A percentile compares a stretch with the other conserved stretches of the same genome.
Conservation (phyloP, 2,797 vertebrate species). For the Clamator glandarius region DNA sequence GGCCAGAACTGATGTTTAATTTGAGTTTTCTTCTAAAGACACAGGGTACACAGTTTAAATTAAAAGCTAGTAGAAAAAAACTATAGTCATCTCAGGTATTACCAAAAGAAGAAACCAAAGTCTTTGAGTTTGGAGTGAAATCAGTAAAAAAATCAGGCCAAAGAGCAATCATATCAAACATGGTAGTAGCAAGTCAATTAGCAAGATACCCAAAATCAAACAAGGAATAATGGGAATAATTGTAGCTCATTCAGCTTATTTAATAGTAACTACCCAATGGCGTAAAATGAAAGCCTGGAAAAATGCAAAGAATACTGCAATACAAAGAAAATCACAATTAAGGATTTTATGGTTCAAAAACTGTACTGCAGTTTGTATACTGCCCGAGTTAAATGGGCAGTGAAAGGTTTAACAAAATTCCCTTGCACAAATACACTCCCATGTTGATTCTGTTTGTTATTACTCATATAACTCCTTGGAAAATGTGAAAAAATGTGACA, state of each 20-base stretch:
- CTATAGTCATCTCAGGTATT: not conserved
- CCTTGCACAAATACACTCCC: not conserved
- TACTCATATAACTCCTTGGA: not conserved
- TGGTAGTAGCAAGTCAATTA: not conserved
- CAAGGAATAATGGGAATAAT: too few species aligned
- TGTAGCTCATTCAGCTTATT: too few species aligned
- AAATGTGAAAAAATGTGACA: not conserved
- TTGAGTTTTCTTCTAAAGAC: not conserved
- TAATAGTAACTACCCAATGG: too few species aligned
- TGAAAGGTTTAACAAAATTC: not conserved
- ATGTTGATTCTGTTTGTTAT: not conserved
- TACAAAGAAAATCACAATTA: too few species aligned
- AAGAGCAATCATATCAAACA: not conserved
- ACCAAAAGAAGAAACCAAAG: not conserved
- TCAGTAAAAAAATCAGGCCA: not conserved
- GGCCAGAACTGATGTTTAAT: not conserved
- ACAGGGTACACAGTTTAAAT: not conserved
- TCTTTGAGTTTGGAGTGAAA: not conserved
- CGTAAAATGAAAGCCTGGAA: too few species aligned
- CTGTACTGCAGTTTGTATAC: not conserved
- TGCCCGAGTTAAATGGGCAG: not conserved
- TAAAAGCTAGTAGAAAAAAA: not conserved
- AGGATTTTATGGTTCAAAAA: not conserved
- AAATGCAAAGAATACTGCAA: too few species aligned
- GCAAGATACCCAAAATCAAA: not conserved